Percentiles rank a stretch among this genome's conserved stretches.
Conservation (phyloP, 2,797 vertebrate genomes). For the Micropoecilia bifurca region DNA sequence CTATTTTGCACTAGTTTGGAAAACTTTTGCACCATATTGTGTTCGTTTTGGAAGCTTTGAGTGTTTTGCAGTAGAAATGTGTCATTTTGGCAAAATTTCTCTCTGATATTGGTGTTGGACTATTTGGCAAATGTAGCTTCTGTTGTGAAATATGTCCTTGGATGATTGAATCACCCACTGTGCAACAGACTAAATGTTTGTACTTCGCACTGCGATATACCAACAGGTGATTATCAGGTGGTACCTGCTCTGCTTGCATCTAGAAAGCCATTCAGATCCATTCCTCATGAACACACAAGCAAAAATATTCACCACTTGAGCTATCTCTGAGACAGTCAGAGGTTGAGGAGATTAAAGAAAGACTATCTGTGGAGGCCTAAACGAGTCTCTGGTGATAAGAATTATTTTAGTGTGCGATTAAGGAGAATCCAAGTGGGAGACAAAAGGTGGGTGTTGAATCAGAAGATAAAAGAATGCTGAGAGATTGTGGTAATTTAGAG, state of each 20-base stretch:
- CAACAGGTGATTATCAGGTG: background rate
- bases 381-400: constrained; percentile 48
- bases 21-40: constrained; percentile 21
- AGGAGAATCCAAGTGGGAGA: background rate
- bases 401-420: constrained; percentile 33
- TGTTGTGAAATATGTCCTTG: constrained; percentile 32
- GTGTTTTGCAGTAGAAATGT: constrained; percentile 30
- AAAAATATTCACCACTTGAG: constrained; percentile 25
- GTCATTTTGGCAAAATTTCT: constrained; percentile 24
- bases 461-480: background rate
- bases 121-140: constrained; percentile 24
- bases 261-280: background rate
- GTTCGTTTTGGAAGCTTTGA: constrained; percentile 21
- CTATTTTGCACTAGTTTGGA: constrained; percentile 7
- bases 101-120: constrained; percentile 1
- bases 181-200: constrained; percentile 1
- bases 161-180: constrained; percentile 20
- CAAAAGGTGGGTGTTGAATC: background rate
- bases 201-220: background rate
- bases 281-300: background rate
- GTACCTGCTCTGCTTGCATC: background rate
- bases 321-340: constrained; percentile 28
- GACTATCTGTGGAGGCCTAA: constrained; percentile 47
- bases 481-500: background rate
- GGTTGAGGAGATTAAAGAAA: constrained; percentile 52